Percentiles rank a stretch among this genome's conserved stretches.
Evolutionary conservation across 2,888 invertebrate genomes (phyloP).

Genomic region (Leucoptera coffeella): DNA sequence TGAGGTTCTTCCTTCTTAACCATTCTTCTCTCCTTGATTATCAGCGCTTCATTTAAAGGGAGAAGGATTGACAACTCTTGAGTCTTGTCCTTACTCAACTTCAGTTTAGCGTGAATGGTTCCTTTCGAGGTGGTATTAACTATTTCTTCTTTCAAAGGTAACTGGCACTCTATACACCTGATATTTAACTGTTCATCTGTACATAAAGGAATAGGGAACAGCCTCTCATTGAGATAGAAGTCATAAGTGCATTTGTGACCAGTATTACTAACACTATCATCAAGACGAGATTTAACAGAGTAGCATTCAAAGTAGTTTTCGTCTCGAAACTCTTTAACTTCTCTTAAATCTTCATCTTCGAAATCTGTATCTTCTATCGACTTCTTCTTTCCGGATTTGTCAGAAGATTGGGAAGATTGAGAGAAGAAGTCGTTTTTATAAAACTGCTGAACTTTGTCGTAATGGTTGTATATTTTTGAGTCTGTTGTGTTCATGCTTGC

Average conservation of each 20-base stretch:
- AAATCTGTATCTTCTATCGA: constrained; percentile 13
- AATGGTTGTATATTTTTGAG: constrained; percentile 3
- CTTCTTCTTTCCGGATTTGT: constrained; percentile 11
- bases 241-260: constrained; percentile 48
- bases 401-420: constrained; percentile 16
- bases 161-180: constrained; percentile 42
- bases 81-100: too few species aligned
- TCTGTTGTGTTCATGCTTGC: not conserved
- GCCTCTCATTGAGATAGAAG: constrained; percentile 49
- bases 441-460: constrained; percentile 16
- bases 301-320: constrained; percentile 59
- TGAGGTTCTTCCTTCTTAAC: constrained; percentile 10
- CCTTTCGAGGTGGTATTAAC: constrained; percentile 17
- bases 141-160: constrained; percentile 18
- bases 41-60: constrained; percentile 26
- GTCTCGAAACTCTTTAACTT: constrained; percentile 41
- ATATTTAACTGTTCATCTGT: constrained; percentile 32
- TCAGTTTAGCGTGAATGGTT: constrained; percentile 38
- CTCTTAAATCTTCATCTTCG: constrained; percentile 13
- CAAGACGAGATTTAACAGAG: constrained; percentile 30
- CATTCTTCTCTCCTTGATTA: constrained; percentile 23
- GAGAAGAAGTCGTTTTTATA: constrained; percentile 31
- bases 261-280: constrained; percentile 13
- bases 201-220: constrained; percentile 47
- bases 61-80: constrained; percentile 27